phyloP scores from a whole-genome alignment of 2,888 invertebrate species.

The Artemia sp. region DNA sequence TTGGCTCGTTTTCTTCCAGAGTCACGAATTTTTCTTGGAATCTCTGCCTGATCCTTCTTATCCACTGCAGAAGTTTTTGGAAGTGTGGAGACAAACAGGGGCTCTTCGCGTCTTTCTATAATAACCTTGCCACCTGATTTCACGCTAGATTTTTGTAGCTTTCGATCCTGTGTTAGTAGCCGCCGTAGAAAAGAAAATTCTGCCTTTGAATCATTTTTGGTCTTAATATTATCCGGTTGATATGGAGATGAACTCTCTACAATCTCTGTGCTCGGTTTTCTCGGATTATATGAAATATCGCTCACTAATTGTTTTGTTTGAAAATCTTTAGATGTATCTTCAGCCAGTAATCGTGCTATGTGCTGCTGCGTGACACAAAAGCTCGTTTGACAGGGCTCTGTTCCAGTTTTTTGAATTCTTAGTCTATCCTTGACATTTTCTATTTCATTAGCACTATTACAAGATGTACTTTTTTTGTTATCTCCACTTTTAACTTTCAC shows the following conservation, averaged over 20 bases:
- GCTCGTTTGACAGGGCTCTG: not conserved
- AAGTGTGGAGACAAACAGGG: not conserved
- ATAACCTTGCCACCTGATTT: constrained; percentile 8
- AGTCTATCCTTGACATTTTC: not conserved
- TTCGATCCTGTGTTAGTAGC: not conserved
- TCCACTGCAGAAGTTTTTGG: not conserved
- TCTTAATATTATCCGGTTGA: not conserved
- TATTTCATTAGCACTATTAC: not conserved
- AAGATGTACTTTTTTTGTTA: not conserved
- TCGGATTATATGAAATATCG: not conserved
- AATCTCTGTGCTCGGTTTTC: not conserved
- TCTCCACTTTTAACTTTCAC: not conserved
- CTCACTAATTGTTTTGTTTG: too few relatives aligned
- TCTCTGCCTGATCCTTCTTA: too few relatives aligned
- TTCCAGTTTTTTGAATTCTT: not conserved
- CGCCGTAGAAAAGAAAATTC: not conserved
- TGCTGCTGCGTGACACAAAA: constrained; percentile 10
- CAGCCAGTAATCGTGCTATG: constrained; percentile 4
- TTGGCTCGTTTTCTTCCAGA: too few relatives aligned
- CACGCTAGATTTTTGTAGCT: not conserved
- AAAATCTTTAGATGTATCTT: not conserved
- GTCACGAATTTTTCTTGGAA: too few relatives aligned
- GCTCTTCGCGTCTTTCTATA: not conserved
- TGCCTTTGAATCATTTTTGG: not conserved
- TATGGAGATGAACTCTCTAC: not conserved